Base-by-base conservation (phyloP, 2,113 vertebrate genomes). In the Rhipidura dahli region DNA sequence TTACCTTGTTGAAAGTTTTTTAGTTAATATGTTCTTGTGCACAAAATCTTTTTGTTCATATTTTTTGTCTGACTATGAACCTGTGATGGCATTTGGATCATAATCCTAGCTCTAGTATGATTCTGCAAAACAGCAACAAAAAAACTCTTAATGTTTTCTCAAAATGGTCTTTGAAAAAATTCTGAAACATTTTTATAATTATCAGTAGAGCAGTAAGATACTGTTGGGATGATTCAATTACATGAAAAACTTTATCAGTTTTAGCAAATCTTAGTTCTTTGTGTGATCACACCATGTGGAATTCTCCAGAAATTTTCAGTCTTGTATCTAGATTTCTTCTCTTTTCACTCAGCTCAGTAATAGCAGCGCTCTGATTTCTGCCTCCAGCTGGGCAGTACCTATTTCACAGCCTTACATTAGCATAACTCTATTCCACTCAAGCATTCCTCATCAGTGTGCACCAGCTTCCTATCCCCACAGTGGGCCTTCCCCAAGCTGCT, bases 361-460 rank as follows among this genome's bases (percentile, higher is more conserved):
- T 39, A 95, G 39, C 72, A 83, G 39, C 22, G 31, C 88, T 92
- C 84, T 63, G 60, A 33, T 66, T 75, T 37, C 60, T 95, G 61
- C 37, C 42, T 94, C 94, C 16, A 81, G 81, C 63, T 37, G 87
- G 66, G 83, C 31, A 60, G 44, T 54, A 6, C 51, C 15, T 92
- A 70, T 73, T 96, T 92, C 63, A 60, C 87, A 37, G n/a, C 61
- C 56, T 94, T 94, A 63, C 6, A 96, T 97, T 85, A 94, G 49
- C 85, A 45, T 80, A 93, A 91, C 65, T 96, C 93, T 69, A 44
- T 88, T 80, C 78, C 66, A 40, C 27, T 65, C 4, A 4, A 77
- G 59, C 66, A 42, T 87, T 89, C 87, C 51, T 92, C 69, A 15
- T 37, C 64, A 27, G n/a, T 0, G 6, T 2, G 1, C 0, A 8